A percentile compares a stretch with the other conserved stretches of the same genome.
phyloP scores from a whole-genome alignment of 2,888 invertebrate genomes.

The Cephus runcator region DNA sequence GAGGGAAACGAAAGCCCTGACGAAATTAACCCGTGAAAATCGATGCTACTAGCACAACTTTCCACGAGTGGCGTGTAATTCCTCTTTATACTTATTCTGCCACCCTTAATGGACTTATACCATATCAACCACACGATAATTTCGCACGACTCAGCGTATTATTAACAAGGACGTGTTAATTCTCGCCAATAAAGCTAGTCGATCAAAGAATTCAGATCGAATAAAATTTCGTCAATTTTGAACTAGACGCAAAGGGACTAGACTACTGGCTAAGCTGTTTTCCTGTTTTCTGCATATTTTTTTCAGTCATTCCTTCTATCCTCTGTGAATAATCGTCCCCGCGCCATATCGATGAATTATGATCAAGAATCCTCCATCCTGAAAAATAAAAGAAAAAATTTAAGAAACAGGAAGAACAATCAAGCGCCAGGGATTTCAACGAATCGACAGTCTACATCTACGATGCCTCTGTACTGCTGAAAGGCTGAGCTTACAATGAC shows the following conservation, averaged over 20 bases:
- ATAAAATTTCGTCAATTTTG: not conserved
- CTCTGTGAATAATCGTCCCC: not conserved
- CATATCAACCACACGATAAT: not conserved
- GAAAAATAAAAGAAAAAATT: not conserved
- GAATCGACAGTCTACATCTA: not conserved
- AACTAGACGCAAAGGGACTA: not conserved
- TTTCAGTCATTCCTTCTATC: constrained; percentile 3
- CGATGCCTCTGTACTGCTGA: not conserved
- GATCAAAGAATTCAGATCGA: not conserved
- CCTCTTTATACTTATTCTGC: not conserved
- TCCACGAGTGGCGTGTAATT: not conserved
- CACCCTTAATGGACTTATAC: not conserved
- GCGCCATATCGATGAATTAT: no score
- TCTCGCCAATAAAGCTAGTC: not conserved
- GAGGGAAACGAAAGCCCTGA: not conserved
- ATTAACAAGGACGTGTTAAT: not conserved
- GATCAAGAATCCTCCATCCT: not conserved
- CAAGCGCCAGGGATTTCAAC: not conserved
- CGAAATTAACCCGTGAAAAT: constrained; percentile 22
- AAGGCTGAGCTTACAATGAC: not conserved
- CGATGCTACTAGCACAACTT: constrained; percentile 12
- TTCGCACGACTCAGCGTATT: not conserved
- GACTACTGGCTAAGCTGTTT: not conserved
- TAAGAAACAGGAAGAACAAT: not conserved
- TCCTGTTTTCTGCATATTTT: not conserved